Conservation (phyloP, 2,113 vertebrate genomes). For the Lichenostomus cassidix region DNA sequence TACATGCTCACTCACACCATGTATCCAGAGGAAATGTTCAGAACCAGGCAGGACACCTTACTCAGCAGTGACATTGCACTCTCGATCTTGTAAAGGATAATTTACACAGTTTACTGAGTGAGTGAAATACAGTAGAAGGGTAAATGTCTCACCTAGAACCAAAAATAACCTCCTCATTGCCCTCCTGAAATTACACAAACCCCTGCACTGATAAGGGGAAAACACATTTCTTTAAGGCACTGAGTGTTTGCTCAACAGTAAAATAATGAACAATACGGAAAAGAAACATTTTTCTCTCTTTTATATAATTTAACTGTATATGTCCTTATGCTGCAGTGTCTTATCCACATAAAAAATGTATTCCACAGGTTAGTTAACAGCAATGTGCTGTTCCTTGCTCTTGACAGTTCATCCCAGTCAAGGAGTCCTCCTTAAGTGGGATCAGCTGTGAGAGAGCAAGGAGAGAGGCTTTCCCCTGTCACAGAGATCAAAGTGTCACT, state of each 20-base stretch:
- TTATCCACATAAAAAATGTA: not conserved
- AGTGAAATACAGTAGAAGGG: not conserved
- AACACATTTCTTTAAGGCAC: not conserved
- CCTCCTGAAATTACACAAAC: not conserved
- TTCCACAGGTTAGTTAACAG: not conserved
- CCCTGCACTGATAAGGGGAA: not conserved
- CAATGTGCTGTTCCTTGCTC: not conserved
- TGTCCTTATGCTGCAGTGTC: not conserved
- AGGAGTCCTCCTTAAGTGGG: not conserved
- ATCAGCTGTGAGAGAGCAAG: not conserved
- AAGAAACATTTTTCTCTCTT: not conserved
- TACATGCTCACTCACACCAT: not conserved
- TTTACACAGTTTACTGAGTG: not conserved
- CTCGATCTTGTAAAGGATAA: not conserved
- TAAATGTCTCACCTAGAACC: not conserved
- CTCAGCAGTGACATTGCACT: slow-evolving; percentile 4
- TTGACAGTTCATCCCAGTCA: not conserved
- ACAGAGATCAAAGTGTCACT: not conserved
- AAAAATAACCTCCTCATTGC: not conserved
- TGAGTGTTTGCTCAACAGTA: not conserved
- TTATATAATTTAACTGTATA: not conserved
- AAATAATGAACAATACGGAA: not conserved
- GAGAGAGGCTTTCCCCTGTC: not conserved
- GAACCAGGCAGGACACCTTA: not conserved
- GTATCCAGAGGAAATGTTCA: not conserved